These are phyloP conservation scores for Erythrocercus mccallii DNA, from an alignment of 2,113 vertebrate species.

Conservation along the genomic window DNA sequence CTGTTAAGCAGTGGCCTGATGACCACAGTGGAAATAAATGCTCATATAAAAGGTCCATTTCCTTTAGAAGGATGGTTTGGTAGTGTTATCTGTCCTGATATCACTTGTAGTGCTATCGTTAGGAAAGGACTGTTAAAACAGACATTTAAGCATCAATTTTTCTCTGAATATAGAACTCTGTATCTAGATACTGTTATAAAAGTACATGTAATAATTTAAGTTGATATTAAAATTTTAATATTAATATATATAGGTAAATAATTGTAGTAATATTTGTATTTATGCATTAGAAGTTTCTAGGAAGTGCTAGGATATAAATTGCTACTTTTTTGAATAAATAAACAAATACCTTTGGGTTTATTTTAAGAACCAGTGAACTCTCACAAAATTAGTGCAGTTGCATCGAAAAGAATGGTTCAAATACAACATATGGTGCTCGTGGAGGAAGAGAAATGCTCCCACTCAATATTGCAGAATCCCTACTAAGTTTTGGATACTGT, in stretches of 20 bases:
- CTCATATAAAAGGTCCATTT: not conserved
- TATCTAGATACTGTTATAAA: not conserved
- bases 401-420: not conserved
- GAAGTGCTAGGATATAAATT: not conserved
- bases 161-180: not conserved
- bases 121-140: not conserved
- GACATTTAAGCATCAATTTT: not conserved
- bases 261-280: not conserved
- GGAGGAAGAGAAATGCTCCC: not conserved
- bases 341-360: not conserved
- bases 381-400: not conserved
- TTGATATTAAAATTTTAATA: not conserved
- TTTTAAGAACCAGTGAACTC: not conserved
- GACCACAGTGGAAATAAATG: not conserved
- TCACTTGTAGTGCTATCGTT: not conserved
- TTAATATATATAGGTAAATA: not conserved
- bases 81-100: not conserved
- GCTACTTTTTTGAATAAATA: not conserved
- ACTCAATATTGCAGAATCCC: not conserved
- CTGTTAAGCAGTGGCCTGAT: not conserved
- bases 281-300: not conserved
- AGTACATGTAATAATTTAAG: not conserved
- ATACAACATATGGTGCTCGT: not conserved
- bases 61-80: not conserved
- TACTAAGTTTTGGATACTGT: not conserved